phyloP scores from a whole-genome alignment of 2,113 vertebrate species.

The Corythornis cristatus region DNA sequence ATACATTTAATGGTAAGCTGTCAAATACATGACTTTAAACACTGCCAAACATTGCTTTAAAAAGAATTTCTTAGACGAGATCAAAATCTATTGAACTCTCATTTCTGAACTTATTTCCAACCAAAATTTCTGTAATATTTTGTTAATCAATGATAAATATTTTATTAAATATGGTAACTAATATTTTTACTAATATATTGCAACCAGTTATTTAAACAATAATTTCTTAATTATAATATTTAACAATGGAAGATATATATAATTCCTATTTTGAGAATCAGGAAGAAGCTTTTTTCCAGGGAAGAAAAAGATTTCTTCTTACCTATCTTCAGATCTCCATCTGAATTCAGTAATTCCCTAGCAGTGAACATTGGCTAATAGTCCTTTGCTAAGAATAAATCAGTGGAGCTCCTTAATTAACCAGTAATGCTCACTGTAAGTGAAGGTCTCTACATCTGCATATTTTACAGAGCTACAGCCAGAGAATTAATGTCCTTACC shows the following conservation, averaged over 20 bases:
- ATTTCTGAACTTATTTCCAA: background rate
- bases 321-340: background rate
- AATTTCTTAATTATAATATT: background rate
- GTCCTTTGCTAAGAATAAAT: slow-evolving; percentile 21
- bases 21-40: background rate
- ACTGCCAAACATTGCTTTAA: background rate
- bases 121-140: background rate
- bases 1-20: background rate
- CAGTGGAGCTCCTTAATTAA: slow-evolving; percentile 41
- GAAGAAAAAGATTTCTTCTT: slow-evolving; percentile 12
- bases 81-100: background rate
- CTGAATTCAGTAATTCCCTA: slow-evolving; percentile 35
- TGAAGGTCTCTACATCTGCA: background rate
- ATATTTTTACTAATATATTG: background rate
- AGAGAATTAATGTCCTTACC: background rate
- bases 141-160: background rate
- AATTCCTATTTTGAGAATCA: background rate
- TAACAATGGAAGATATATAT: background rate
- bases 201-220: background rate
- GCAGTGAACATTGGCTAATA: background rate
- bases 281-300: background rate
- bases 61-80: background rate
- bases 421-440: background rate
- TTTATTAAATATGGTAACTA: background rate
- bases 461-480: background rate